Evolutionary conservation across 2,113 vertebrate genomes (phyloP).

Genomic region (Thinocorus orbignyianus): DNA sequence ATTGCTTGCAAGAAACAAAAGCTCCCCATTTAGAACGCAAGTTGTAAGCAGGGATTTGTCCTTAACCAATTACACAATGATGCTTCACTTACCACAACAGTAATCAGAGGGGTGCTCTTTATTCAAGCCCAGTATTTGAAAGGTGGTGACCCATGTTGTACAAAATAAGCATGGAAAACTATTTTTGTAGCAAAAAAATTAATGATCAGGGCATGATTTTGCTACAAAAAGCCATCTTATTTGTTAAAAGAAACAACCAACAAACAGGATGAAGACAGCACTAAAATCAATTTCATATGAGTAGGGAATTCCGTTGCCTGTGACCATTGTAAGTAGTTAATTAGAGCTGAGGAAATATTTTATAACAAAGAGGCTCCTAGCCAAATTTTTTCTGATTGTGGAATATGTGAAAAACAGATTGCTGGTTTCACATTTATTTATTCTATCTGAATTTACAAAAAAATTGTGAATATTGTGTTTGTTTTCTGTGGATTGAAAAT

Average conservation of each 20-base stretch:
- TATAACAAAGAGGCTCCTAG: background rate
- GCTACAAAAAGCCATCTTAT: conserved; percentile 21
- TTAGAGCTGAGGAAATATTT: conserved; percentile 62
- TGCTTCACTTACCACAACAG: background rate
- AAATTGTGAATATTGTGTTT: background rate
- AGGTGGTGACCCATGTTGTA: background rate
- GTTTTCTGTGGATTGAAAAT: background rate
- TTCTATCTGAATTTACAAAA: background rate
- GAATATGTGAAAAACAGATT: background rate
- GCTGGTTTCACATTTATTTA: background rate
- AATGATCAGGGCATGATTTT: background rate
- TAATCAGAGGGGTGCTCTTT: background rate
- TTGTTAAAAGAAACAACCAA: conserved; percentile 21
- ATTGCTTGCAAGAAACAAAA: background rate
- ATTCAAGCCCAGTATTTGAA: background rate
- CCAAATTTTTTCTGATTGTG: background rate
- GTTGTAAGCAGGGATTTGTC: background rate
- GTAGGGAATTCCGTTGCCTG: conserved; percentile 5
- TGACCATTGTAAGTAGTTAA: conserved; percentile 9
- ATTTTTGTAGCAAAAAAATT: conserved; percentile 1
- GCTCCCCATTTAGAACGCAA: background rate
- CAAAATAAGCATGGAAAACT: conserved; percentile 1
- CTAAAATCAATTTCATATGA: conserved; percentile 2
- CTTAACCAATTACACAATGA: background rate
- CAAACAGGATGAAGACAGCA: conserved; percentile 23